Conservation (phyloP, 1,140 invertebrate genomes). For the Pogonomyrmex barbatus region DNA sequence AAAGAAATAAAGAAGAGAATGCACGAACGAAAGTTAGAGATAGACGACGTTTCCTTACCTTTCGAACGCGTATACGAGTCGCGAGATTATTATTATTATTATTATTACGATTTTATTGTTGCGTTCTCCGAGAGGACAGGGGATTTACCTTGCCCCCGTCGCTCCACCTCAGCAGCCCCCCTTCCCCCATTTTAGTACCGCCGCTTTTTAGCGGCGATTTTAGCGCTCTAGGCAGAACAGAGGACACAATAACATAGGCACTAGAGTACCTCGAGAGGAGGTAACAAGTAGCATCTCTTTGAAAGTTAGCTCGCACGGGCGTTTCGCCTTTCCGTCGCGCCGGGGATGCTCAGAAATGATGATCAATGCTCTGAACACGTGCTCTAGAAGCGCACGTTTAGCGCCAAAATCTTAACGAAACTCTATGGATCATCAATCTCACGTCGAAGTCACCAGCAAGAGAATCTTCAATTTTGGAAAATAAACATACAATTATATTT, state of each 20-base stretch:
- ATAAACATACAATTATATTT: slow-evolving; percentile 1
- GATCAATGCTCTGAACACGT: neutral
- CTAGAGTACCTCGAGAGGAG: slow-evolving; percentile 78
- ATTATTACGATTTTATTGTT: slow-evolving; percentile 73
- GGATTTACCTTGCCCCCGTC: slow-evolving; percentile 30
- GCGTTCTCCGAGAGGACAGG: slow-evolving; percentile 46
- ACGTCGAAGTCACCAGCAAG: neutral
- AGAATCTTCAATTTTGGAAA: neutral
- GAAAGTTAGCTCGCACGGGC: slow-evolving; percentile 82
- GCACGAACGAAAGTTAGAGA: slow-evolving; percentile 55
- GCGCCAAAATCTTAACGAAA: neutral
- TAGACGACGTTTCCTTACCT: slow-evolving; percentile 50
- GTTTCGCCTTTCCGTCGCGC: slow-evolving; percentile 75
- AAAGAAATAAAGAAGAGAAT: slow-evolving; percentile 43
- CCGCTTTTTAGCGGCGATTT: slow-evolving; percentile 75
- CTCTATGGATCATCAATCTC: neutral
- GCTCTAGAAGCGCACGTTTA: slow-evolving; percentile 6
- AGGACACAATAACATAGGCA: slow-evolving; percentile 75
- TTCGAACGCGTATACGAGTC: slow-evolving; percentile 67
- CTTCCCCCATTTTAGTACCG: slow-evolving; percentile 58
- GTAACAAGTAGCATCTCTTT: slow-evolving; percentile 80
- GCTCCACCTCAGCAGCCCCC: slow-evolving; percentile 43
- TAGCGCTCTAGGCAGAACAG: slow-evolving; percentile 78
- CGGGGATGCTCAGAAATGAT: neutral
- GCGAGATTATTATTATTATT: slow-evolving; percentile 59